phyloP scores from a whole-genome alignment of 2,888 invertebrate genomes.

The Clepsis dumicolana region DNA sequence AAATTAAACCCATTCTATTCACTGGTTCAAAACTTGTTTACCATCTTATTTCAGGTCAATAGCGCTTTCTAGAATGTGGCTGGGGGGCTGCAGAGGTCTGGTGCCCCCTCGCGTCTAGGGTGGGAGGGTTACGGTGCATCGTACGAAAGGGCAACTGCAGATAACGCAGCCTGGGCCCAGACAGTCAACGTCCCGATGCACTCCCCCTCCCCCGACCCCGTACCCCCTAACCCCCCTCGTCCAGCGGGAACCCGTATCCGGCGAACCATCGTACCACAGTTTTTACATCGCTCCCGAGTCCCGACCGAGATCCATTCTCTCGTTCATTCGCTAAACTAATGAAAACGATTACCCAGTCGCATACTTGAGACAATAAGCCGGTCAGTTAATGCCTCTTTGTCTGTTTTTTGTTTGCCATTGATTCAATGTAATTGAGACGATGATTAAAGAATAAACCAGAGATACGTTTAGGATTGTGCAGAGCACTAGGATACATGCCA shows the following conservation, averaged over 20 bases:
- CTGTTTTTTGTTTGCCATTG: slow-evolving; percentile 39
- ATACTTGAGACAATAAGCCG: slow-evolving; percentile 72
- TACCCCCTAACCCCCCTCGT: slow-evolving; percentile 54
- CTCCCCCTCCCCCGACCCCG: slow-evolving; percentile 65
- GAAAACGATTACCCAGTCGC: slow-evolving; percentile 75
- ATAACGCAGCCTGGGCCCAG: slow-evolving; percentile 82
- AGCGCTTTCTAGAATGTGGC: slow-evolving; percentile 68
- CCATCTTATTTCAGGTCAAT: slow-evolving; percentile 77
- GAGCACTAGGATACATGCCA: neutral
- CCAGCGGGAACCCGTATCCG: slow-evolving; percentile 79
- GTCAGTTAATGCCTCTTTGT: slow-evolving; percentile 47
- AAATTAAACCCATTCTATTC: neutral
- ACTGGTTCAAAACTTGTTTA: slow-evolving; percentile 63
- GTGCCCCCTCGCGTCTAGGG: slow-evolving; percentile 66
- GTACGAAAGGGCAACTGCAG: slow-evolving; percentile 86
- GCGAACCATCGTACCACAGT: slow-evolving; percentile 64
- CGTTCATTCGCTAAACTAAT: slow-evolving; percentile 74
- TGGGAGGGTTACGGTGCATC: slow-evolving; percentile 82
- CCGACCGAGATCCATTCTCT: slow-evolving; percentile 56
- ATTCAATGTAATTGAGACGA: slow-evolving; percentile 33
- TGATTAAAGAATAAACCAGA: slow-evolving; percentile 9
- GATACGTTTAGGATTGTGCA: neutral
- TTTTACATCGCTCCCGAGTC: slow-evolving; percentile 69
- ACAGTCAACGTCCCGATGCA: slow-evolving; percentile 85
- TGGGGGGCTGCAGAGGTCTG: slow-evolving; percentile 75